A percentile compares a stretch with the other conserved stretches of the same genome.
phyloP scores from a whole-genome alignment of 2,888 invertebrate genomes.

The Sthenelais limicola region DNA sequence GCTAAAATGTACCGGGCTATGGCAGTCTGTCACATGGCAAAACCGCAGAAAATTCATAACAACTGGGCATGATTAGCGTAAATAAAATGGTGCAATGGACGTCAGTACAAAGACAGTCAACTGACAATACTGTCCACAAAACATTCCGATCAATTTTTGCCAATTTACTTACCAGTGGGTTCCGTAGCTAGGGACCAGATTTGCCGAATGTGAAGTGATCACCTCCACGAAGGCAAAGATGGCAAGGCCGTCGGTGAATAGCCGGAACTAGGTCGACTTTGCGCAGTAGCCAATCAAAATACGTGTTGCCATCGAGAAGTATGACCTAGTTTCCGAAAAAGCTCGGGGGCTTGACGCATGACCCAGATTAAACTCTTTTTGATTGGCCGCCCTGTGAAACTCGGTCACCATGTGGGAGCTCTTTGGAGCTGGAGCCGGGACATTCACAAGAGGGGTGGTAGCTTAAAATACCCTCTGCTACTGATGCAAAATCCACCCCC shows the following conservation, averaged over 20 bases:
- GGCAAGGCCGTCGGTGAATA: not conserved
- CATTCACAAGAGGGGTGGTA: slow-evolving; percentile 9
- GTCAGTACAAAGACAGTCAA: no score
- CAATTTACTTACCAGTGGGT: not conserved
- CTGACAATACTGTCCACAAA: no score
- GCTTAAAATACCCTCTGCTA: no score
- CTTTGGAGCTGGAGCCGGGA: not conserved
- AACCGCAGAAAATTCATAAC: no score
- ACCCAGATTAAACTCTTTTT: not conserved
- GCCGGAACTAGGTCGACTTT: not conserved
- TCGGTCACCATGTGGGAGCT: not conserved
- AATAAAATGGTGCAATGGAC: no score
- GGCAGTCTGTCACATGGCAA: no score
- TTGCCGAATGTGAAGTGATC: not conserved
- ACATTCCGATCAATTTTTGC: no score
- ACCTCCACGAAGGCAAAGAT: slow-evolving; percentile 12
- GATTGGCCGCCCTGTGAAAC: not conserved
- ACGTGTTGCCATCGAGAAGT: not conserved
- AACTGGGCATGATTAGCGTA: no score
- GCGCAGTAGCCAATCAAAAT: not conserved
- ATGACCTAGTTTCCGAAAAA: slow-evolving; percentile 11
- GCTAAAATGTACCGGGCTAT: no score
- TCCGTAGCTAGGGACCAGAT: slow-evolving; percentile 28
- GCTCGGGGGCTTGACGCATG: slow-evolving; percentile 23
- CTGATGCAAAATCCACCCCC: no score